Conservation (phyloP, 2,113 vertebrate genomes). For the Podarcis raffonei region DNA sequence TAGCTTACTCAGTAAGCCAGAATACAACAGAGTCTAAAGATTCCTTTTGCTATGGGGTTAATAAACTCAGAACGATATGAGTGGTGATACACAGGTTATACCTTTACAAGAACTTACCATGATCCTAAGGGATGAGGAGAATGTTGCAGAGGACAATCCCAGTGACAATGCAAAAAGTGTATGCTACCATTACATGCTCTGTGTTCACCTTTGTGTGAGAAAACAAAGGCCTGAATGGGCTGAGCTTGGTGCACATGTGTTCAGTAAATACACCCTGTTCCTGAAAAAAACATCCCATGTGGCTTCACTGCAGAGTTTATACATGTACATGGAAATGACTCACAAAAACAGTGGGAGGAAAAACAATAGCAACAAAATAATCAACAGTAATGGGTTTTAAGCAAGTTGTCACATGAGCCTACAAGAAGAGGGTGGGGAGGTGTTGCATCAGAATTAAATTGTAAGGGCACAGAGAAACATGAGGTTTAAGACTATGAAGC, state of each 20-base stretch:
- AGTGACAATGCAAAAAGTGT: neutral
- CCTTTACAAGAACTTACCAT: neutral
- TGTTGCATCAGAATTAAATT: neutral
- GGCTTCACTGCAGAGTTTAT: rapidly evolving
- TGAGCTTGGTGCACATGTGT: slow-evolving; percentile 14
- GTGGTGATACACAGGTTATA: neutral
- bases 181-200: neutral
- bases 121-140: neutral
- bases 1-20: rapidly evolving
- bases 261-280: neutral
- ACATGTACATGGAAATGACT: slow-evolving; percentile 3
- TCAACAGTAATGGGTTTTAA: neutral
- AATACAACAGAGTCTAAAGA: slow-evolving; percentile 27
- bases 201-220: neutral
- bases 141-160: neutral
- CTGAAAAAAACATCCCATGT: slow-evolving; percentile 7
- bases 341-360: neutral
- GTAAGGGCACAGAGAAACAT: slow-evolving; percentile 24
- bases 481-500: neutral
- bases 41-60: neutral
- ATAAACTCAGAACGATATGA: neutral
- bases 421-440: neutral
- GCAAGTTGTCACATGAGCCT: slow-evolving; percentile 6
- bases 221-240: slow-evolving; percentile 12
- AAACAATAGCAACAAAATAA: slow-evolving; percentile 47